Evolutionary conservation across 2,113 vertebrate genomes (phyloP), one percentile per base, ranked within the genome.

Genomic region (Plecotus auritus): DNA sequence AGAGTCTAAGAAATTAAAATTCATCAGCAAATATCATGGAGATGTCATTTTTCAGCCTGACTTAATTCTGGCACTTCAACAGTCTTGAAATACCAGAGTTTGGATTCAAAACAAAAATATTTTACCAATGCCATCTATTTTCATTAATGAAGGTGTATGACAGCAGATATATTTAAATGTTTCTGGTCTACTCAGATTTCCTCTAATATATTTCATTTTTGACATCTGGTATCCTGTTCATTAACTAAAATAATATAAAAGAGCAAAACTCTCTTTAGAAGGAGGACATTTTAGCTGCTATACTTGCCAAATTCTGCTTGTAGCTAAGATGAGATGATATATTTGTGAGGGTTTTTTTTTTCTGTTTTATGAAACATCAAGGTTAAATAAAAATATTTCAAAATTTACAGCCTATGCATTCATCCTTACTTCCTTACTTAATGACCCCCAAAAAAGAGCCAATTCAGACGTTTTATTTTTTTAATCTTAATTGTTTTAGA

Each of bases 261-360:
- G 5, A 85, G 14, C 4, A 81, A 59, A 77, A 47, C 81, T 82
- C 4, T 4, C 45, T 96, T 74, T 90, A 87, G 47, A 90, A 86
- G 26, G 73, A 84, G 0, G 0, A 6, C 49, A 7, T 66, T 70
- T 96, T 13, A 87, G 30, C 18, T 9, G 17, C 28, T 54, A 0
- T 10, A 74, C 87, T 51, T 98, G 86, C 92, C 90, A 90, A 0
- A 81, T 61, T 90, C 81, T 93, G 16, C 83, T 80, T 90, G n/a
- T 47, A 42, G 40, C 82, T 95, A 67, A 61, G 78, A 17, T 61
- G 76, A 93, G 77, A 93, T 97, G 95, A 95, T 93, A 14, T 93
- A 95, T 96, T 94, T 97, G 69, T 72, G 64, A 94, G 81, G 90
- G 74, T 12, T 72, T 72, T 92, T 72, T 92, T 93, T 80, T 96